These are phyloP conservation scores for Trichechus manatus DNA, from an alignment of 2,113 vertebrate species.

Conservation along the genomic window DNA sequence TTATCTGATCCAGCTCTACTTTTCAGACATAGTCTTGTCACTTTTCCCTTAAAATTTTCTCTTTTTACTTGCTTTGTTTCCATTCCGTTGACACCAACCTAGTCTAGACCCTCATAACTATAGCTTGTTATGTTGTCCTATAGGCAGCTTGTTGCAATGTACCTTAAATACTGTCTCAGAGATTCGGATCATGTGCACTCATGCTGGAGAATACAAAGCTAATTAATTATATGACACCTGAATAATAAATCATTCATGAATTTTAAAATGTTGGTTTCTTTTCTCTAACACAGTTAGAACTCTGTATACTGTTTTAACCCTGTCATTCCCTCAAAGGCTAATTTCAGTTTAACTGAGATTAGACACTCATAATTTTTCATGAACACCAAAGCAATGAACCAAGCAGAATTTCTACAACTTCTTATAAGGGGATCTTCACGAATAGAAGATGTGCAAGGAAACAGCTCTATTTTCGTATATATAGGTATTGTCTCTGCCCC, in stretches of 20 bases:
- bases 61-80: not conserved
- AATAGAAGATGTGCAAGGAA: not conserved
- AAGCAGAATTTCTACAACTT: not conserved
- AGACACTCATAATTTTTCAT: not conserved
- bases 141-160: slow-evolving; percentile 68
- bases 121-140: slow-evolving; percentile 58
- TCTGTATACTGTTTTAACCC: slow-evolving; percentile 28
- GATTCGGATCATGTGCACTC: slow-evolving; percentile 60
- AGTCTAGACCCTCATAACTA: not conserved
- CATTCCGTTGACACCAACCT: not conserved
- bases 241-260: slow-evolving; percentile 68
- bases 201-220: slow-evolving; percentile 71
- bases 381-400: not conserved
- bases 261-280: slow-evolving; percentile 50
- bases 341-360: slow-evolving; percentile 28
- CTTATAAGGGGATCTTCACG: not conserved
- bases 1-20: not conserved
- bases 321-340: slow-evolving; percentile 16
- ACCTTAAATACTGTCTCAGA: slow-evolving; percentile 69
- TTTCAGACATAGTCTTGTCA: not conserved
- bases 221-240: slow-evolving; percentile 72
- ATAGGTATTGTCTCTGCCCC: not conserved
- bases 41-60: not conserved
- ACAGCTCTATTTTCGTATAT: not conserved
- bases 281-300: slow-evolving; percentile 43